phyloP scores from a whole-genome alignment of 1,140 invertebrate species.

The Lordiphosa collinella region DNA sequence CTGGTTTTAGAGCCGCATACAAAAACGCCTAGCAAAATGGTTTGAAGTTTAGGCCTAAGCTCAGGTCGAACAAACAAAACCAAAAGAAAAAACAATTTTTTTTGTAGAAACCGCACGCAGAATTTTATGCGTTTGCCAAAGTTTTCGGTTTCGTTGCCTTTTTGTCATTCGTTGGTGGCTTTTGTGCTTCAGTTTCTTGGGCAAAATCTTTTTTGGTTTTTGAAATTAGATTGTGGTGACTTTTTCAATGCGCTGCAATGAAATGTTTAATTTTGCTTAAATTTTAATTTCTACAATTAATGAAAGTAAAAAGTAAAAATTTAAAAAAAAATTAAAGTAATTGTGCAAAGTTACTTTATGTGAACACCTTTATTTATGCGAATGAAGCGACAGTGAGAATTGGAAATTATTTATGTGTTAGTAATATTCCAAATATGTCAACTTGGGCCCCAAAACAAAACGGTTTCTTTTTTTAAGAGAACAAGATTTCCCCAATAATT shows the following conservation, averaged over 20 bases:
- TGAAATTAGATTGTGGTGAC: slow-evolving; percentile 2
- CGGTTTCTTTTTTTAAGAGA: too few species aligned
- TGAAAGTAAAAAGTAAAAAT: too few species aligned
- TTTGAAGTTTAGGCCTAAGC: slow-evolving; percentile 20
- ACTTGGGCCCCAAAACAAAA: too few species aligned
- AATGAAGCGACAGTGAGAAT: too few species aligned
- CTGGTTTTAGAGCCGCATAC: slow-evolving; percentile 37
- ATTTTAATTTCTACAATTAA: too few species aligned
- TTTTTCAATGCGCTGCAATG: slow-evolving; percentile 25
- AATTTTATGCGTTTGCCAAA: slow-evolving; percentile 76
- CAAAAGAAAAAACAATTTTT: not conserved
- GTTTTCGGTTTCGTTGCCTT: slow-evolving; percentile 61
- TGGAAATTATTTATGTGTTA: too few species aligned
- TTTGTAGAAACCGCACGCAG: slow-evolving; percentile 46
- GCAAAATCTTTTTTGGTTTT: slow-evolving; percentile 15
- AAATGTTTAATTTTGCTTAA: too few species aligned
- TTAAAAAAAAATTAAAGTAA: too few species aligned
- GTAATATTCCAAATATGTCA: too few species aligned
- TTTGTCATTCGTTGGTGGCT: slow-evolving; percentile 40
- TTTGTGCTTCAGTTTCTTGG: slow-evolving; percentile 46
- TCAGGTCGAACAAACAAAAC: slow-evolving; percentile 46
- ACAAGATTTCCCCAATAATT: too few species aligned
- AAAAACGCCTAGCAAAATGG: slow-evolving; percentile 15
- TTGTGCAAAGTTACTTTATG: too few species aligned
- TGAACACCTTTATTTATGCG: too few species aligned